Base-by-base conservation (phyloP, 2,888 invertebrate species). In the Drosophila mimetica region DNA sequence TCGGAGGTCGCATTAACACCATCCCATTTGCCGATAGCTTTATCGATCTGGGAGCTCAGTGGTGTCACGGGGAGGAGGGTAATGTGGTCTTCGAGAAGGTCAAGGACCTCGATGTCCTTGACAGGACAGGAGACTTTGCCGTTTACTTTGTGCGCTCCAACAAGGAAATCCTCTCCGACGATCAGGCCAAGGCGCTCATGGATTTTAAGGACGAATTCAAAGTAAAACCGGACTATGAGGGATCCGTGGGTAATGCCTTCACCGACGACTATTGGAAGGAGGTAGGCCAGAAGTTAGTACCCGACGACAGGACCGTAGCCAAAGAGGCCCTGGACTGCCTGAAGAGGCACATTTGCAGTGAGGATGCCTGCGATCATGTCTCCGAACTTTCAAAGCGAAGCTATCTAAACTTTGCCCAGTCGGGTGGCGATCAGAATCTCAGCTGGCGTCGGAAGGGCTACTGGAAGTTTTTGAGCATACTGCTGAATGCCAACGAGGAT, bases 401-500 rank as follows among this genome's bases (percentile, higher is more conserved):
- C 30, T 16, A 20, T 14, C 5, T 2, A 13, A 64, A 94, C 39
- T 90, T 92, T 0, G 93, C 95, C 71, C 90, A 91, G 0, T 95
- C 95, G 85, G 94, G 94, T 4, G 97, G 97, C 0, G 94, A 96
- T 84, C 92, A 92, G 13, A 89, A 94, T 77, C 91, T 95, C 1
- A 94, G 95, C 86, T 97, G 96, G 97, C 95, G 95, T 75, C 93
- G 94, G 53, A 93, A 93, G 67, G 96, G 96, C 1, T 97, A 93
- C 85, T 93, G 92, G 73, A 94, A 93, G 2, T 91, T 97, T 66
- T 91, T 97, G 51, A 93, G 95, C 79, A 84, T 96, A 44, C 91
- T 97, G 72, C 92, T 94, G 93, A 69, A 80, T 2, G 51, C 83
- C 11, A 55, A 73, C 0, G 20, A 54, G 3, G 50, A 72, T 1